Conservation (phyloP, 2,888 invertebrate species). For the Caenorhabditis uteleia region DNA sequence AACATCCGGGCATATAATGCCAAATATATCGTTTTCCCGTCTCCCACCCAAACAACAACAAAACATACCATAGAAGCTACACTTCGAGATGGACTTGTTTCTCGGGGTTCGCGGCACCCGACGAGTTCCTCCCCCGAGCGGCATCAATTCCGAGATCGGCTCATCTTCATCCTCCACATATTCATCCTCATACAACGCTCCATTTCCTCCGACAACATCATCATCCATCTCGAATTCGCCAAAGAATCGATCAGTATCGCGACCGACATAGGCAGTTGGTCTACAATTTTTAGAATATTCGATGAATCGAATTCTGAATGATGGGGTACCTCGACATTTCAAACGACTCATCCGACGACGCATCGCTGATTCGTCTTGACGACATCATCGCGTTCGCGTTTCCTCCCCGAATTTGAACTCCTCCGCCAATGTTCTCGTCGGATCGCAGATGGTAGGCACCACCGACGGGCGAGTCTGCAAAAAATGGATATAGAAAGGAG, state of each 20-base stretch:
- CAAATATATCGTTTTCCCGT: not conserved
- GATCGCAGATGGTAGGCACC: conserved; percentile 27
- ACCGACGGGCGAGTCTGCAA: conserved; percentile 38
- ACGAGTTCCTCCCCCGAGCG: conserved; percentile 40
- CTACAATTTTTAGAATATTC: not conserved
- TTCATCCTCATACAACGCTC: conserved; percentile 19
- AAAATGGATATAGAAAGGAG: conserved; percentile 1
- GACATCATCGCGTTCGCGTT: conserved; percentile 5
- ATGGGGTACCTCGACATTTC: conserved; percentile 20
- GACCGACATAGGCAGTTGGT: conserved; percentile 21
- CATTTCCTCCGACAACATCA: conserved; percentile 10
- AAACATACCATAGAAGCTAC: conserved; percentile 33
- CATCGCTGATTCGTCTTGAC: conserved; percentile 15
- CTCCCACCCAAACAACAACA: not conserved
- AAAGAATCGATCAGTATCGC: conserved; percentile 45
- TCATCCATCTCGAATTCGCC: conserved; percentile 39
- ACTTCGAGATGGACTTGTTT: conserved; percentile 33
- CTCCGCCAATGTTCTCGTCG: conserved; percentile 2
- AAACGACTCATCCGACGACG: conserved; percentile 25
- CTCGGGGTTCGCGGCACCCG: conserved; percentile 43
- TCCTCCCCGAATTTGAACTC: not conserved
- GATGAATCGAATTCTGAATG: not conserved
- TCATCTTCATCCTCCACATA: conserved; percentile 17
- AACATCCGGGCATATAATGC: too few species aligned
- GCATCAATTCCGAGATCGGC: conserved; percentile 30